Conservation (phyloP, 2,888 invertebrate species). For the Drosophila nigricruria region DNA sequence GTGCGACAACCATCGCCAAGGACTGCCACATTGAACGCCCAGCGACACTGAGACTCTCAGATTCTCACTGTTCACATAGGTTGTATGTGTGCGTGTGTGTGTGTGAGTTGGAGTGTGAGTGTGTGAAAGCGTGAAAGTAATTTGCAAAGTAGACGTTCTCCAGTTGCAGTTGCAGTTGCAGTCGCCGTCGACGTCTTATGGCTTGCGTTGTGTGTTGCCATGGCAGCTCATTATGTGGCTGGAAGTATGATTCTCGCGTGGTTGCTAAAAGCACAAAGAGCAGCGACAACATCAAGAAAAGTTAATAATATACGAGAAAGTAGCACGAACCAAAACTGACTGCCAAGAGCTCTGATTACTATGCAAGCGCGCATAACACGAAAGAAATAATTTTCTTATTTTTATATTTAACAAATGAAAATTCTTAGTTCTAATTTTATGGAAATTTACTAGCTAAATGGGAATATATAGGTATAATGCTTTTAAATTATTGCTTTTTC, state of each 20-base stretch:
- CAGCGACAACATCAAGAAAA: conserved; percentile 33
- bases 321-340: conserved; percentile 29
- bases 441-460: neutral
- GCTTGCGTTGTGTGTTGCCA: conserved; percentile 57
- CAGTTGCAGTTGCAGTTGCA: conserved; percentile 36
- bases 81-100: conserved; percentile 7
- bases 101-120: conserved; percentile 3
- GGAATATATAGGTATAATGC: neutral
- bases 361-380: neutral
- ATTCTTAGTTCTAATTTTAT: neutral
- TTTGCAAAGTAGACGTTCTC: conserved; percentile 73
- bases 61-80: conserved; percentile 6
- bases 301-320: conserved; percentile 46
- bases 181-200: conserved; percentile 36
- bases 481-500: neutral
- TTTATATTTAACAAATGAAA: conserved; percentile 6
- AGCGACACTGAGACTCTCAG: conserved; percentile 34
- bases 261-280: conserved; percentile 38
- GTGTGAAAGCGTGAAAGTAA: conserved; percentile 69
- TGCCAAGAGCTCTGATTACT: conserved; percentile 14
- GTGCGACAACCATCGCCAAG: conserved; percentile 46
- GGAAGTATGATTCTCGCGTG: conserved; percentile 21
- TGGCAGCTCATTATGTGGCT: conserved; percentile 73
- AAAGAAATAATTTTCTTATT: neutral
- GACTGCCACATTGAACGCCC: conserved; percentile 47